These are phyloP conservation scores for Porphyrio hochstetteri DNA, from an alignment of 2,113 vertebrate genomes.

Conservation along the genomic window DNA sequence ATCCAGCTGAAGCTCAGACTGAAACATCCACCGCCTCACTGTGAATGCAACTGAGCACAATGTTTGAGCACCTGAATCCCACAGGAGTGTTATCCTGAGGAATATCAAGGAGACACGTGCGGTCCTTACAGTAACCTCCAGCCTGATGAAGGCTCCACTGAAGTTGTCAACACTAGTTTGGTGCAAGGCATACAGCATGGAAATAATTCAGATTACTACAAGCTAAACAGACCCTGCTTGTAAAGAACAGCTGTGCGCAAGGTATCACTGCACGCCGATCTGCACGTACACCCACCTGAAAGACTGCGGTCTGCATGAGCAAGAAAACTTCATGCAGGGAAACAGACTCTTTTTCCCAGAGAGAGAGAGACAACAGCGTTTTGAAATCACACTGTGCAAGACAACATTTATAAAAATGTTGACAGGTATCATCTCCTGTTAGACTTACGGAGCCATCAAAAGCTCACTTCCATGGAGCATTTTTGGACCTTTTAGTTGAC, in stretches of 20 bases:
- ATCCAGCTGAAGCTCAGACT: neutral
- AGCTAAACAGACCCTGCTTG: slow-evolving; percentile 7
- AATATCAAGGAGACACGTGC: neutral
- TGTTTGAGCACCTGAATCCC: neutral
- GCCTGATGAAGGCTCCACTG: neutral
- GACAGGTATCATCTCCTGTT: slow-evolving; percentile 60
- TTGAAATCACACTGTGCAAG: slow-evolving; percentile 37
- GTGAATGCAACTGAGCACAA: neutral
- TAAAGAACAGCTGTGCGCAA: neutral
- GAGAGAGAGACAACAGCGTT: neutral
- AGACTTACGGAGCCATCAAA: slow-evolving; percentile 66
- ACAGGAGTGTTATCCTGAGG: neutral
- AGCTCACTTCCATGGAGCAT: slow-evolving; percentile 58
- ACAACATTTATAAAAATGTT: slow-evolving; percentile 68
- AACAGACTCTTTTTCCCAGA: slow-evolving; percentile 1
- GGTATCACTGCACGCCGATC: neutral
- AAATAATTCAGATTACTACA: neutral
- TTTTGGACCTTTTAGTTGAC: slow-evolving; percentile 67
- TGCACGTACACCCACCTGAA: neutral
- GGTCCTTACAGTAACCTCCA: neutral
- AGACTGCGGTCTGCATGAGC: neutral
- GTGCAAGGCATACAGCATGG: neutral
- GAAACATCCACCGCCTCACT: neutral
- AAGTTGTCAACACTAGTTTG: neutral
- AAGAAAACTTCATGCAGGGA: neutral